Conservation (phyloP, 2,113 vertebrate species). For the Caranx ignobilis region DNA sequence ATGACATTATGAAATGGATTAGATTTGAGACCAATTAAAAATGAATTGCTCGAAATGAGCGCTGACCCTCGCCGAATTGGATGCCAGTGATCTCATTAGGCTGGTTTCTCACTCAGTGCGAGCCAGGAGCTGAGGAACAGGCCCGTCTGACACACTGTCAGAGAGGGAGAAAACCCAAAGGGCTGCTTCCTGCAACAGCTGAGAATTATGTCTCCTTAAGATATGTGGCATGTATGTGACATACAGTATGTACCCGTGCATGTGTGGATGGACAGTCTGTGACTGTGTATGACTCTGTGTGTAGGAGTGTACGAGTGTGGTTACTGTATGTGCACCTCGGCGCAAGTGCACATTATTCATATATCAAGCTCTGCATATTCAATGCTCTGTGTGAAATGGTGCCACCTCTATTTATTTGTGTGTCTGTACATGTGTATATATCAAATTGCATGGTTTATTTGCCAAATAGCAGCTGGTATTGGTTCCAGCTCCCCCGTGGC, state of each 20-base stretch:
- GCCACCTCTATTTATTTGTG: too few species aligned
- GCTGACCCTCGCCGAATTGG: conserved; percentile 81
- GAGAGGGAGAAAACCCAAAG: conserved; percentile 58
- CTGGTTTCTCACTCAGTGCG: conserved; percentile 62
- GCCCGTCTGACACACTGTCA: conserved; percentile 70
- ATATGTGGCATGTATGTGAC: conserved; percentile 25
- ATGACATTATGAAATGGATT: conserved; percentile 83
- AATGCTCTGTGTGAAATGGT: too few species aligned
- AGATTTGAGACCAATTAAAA: conserved; percentile 86
- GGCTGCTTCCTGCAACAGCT: conserved; percentile 47
- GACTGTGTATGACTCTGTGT: neutral
- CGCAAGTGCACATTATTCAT: neutral
- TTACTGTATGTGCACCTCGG: neutral
- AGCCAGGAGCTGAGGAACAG: conserved; percentile 70
- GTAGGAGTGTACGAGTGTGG: neutral
- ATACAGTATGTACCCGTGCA: neutral
- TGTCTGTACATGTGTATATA: too few species aligned
- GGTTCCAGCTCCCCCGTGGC: too few species aligned
- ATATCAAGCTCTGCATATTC: too few species aligned
- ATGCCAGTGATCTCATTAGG: conserved; percentile 82
- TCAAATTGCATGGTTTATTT: too few species aligned
- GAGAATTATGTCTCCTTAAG: conserved; percentile 43
- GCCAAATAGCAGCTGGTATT: too few species aligned
- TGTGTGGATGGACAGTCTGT: neutral
- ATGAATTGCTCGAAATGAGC: conserved; percentile 81